Base-by-base conservation (phyloP, 1,140 invertebrate genomes). In the Meloidogyne exigua region DNA sequence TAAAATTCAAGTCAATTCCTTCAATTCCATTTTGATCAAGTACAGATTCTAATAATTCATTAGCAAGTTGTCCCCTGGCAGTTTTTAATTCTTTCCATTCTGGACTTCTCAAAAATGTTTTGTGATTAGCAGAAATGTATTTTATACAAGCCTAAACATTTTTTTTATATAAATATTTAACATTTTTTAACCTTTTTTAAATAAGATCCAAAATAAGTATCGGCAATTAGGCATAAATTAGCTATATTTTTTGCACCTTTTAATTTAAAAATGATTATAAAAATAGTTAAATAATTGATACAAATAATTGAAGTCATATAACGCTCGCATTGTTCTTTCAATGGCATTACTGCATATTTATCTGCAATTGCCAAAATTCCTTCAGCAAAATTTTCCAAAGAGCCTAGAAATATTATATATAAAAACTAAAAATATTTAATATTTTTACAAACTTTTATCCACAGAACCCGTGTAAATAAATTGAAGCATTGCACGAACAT, bases 251-350 rank as follows among this genome's bases (percentile, higher is more conserved):
- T 86, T 0, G 75, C 68, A 36, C 57, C 79, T 69, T 23, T 18
- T 64, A 10, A 25, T 18, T 32, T 25, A 42, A 72, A 21, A 23
- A 23, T 10, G 21, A 65, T 26, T 25, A 84, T 73, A 4, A 49
- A 66, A 32, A 49, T 74, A 26, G 9, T 66, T 25, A 66, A 25
- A 1, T 25, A 3, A 66, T 36, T 32, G 7, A 42, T 12, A 68
- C 64, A 62, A 21, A 79, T 79, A 36, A 63, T 80, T 21, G 83
- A 68, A 18, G 82, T 76, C 44, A 86, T 62, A 28, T 80, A 80
- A 12, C 79, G 70, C 42, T 86, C 84, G 66, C 84, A 85, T 36
- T 85, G 78, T 23, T 86, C 84, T 62, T 86, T 86, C 13, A 86
- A 69, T 13, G 80, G 66, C 10, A 84, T 39, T 13, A 86, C 79